These are phyloP conservation scores for Peromyscus californicus DNA, from an alignment of 2,113 vertebrate species.

Conservation along the genomic window DNA sequence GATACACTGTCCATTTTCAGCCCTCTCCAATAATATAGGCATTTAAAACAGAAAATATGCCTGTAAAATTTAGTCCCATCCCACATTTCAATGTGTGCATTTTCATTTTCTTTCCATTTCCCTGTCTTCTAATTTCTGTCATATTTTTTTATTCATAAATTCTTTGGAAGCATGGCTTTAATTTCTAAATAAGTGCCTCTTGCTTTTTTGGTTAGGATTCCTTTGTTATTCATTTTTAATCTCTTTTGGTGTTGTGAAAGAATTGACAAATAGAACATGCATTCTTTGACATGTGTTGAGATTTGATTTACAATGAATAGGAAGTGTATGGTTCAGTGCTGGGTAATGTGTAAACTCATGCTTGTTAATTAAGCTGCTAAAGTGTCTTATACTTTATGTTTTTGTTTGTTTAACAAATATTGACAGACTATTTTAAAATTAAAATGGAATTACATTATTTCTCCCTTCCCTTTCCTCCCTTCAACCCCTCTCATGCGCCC, in stretches of 20 bases:
- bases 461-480: not conserved
- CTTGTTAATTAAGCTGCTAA: not conserved
- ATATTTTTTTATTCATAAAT: not conserved
- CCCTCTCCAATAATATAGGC: not conserved
- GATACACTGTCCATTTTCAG: not conserved
- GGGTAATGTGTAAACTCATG: not conserved
- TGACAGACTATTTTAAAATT: not conserved
- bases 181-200: not conserved
- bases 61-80: not conserved
- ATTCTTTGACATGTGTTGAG: not conserved
- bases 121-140: not conserved
- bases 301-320: not conserved
- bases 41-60: not conserved
- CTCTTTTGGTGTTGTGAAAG: not conserved
- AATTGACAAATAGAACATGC: not conserved
- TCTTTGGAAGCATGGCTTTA: conserved; percentile 18
- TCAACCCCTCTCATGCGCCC: not conserved
- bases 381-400: not conserved
- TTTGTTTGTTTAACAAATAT: conserved; percentile 16
- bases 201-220: not conserved
- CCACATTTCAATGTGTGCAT: not conserved
- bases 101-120: conserved; percentile 35
- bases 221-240: conserved; percentile 18
- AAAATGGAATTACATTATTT: not conserved
- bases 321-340: not conserved